These are phyloP conservation scores for Periphyllus acericola DNA, from an alignment of 2,888 invertebrate species.

Conservation along the genomic window DNA sequence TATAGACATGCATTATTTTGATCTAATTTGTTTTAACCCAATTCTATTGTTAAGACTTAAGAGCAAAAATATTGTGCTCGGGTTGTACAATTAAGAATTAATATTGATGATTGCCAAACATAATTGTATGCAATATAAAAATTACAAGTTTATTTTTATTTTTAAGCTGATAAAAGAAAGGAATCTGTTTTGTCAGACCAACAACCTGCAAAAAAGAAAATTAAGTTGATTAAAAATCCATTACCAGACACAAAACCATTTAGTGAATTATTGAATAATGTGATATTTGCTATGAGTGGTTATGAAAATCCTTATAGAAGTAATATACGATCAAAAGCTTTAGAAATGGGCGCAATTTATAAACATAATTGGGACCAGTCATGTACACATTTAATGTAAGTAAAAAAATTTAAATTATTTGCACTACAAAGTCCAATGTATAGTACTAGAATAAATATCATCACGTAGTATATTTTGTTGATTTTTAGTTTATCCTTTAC, in stretches of 20 bases:
- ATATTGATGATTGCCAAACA: not conserved
- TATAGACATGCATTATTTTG: too few species aligned
- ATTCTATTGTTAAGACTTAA: too few species aligned
- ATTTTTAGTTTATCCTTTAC: not conserved
- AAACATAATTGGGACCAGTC: constrained; percentile 78
- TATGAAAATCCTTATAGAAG: constrained; percentile 84
- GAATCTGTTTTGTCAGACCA: not conserved
- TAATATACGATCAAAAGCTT: constrained; percentile 75
- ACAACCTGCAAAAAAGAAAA: constrained; percentile 36
- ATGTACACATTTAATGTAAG: constrained; percentile 89
- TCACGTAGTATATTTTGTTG: not conserved
- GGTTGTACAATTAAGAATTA: not conserved
- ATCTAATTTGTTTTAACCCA: too few species aligned
- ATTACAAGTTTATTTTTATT: not conserved
- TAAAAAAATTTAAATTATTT: constrained; percentile 62
- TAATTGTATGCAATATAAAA: not conserved
- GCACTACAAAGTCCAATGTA: too few species aligned
- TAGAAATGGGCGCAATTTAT: constrained; percentile 83
- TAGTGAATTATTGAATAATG: constrained; percentile 73
- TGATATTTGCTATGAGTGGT: constrained; percentile 85
- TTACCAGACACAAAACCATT: constrained; percentile 69
- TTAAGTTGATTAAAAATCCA: constrained; percentile 44
- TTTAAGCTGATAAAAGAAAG: not conserved
- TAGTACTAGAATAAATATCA: not conserved
- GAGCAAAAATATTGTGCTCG: too few species aligned